These are phyloP conservation scores for Entomobrya proxima DNA, from an alignment of 2,888 invertebrate species.

Conservation along the genomic window DNA sequence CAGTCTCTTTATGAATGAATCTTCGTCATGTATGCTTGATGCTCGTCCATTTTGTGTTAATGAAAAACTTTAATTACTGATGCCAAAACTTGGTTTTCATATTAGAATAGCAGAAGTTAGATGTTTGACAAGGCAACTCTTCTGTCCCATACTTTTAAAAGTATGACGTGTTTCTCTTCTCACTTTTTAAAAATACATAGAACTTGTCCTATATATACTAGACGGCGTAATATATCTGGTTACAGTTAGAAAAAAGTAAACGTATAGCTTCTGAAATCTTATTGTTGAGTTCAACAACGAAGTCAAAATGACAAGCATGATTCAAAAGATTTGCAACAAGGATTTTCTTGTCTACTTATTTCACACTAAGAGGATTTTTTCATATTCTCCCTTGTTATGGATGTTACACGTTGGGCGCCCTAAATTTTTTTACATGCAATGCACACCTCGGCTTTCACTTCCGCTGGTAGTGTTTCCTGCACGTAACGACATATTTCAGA, in stretches of 20 bases:
- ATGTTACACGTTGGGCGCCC: neutral
- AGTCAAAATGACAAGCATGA: constrained; percentile 64
- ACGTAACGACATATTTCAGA: neutral
- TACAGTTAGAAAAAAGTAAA: neutral
- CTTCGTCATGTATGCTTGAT: too few relatives aligned
- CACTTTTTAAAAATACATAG: neutral
- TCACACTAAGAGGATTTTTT: constrained; percentile 53
- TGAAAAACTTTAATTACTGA: constrained; percentile 40
- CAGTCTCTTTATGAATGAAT: neutral
- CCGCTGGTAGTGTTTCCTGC: neutral
- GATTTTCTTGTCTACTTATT: constrained; percentile 60
- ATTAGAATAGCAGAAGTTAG: too few relatives aligned
- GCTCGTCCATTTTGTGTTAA: neutral
- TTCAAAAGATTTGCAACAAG: constrained; percentile 59
- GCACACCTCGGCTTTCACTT: neutral
- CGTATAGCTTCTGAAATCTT: constrained; percentile 45
- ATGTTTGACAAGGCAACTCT: too few relatives aligned
- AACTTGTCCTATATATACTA: neutral
- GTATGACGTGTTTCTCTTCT: neutral
- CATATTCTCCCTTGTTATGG: neutral
- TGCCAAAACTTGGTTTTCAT: constrained; percentile 15
- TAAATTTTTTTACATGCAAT: neutral
- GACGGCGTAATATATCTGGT: neutral
- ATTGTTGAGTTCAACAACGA: constrained; percentile 53
- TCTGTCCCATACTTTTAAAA: too few relatives aligned